phyloP scores from a whole-genome alignment of 2,888 invertebrate species.

The Geotrupes spiniger region DNA sequence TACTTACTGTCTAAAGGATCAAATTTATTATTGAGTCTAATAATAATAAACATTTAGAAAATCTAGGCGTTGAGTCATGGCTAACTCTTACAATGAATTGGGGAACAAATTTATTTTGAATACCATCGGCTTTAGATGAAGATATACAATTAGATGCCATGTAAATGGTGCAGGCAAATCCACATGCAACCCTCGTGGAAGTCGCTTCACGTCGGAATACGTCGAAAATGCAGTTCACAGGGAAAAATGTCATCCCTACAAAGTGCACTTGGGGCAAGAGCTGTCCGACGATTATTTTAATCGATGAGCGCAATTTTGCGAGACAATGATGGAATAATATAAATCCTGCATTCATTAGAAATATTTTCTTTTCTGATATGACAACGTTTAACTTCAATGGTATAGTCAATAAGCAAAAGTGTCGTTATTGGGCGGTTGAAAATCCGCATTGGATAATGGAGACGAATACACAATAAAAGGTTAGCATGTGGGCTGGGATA shows the following conservation, averaged over 20 bases:
- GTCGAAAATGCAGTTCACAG: constrained; percentile 1
- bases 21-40: no score
- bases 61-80: no score
- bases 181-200: not conserved
- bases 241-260: no score
- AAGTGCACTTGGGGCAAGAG: no score
- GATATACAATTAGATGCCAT: not conserved
- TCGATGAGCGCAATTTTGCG: constrained; percentile 1
- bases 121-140: not conserved
- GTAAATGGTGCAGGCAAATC: not conserved
- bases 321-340: not conserved
- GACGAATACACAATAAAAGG: constrained; percentile 3
- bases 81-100: no score
- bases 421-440: constrained; percentile 10
- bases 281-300: not conserved
- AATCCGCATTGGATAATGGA: constrained; percentile 3
- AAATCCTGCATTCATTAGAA: no score
- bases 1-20: no score
- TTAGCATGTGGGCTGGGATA: constrained; percentile 1
- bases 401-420: no score
- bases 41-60: no score
- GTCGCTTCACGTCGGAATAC: not conserved
- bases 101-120: no score
- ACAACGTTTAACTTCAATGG: not conserved
- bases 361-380: not conserved